A percentile compares a stretch with the other conserved stretches of the same genome.
Evolutionary conservation across 2,888 invertebrate genomes (phyloP).

Genomic region (Dasypolia templi): DNA sequence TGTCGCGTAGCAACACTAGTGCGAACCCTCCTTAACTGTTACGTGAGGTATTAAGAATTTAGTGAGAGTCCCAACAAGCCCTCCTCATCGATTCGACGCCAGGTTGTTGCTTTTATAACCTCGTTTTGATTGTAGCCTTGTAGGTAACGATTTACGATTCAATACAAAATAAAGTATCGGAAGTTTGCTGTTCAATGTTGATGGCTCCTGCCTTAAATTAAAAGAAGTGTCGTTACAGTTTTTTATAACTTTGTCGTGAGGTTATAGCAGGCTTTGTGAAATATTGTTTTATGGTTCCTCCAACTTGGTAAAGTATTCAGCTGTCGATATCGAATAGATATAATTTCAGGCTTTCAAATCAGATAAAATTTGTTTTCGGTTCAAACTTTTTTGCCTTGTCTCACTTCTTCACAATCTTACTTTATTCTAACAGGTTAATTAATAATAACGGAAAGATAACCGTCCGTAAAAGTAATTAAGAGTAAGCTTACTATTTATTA

Average conservation of each 20-base stretch:
- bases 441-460: no score
- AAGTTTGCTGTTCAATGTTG: constrained; percentile 59
- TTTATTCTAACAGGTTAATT: not conserved
- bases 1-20: constrained; percentile 67
- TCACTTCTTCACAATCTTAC: not conserved
- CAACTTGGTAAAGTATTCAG: constrained; percentile 9
- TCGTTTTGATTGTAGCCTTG: constrained; percentile 70
- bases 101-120: constrained; percentile 71
- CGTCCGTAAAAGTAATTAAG: not conserved
- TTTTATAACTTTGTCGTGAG: constrained; percentile 48
- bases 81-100: constrained; percentile 70
- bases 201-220: constrained; percentile 55
- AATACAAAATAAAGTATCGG: constrained; percentile 59
- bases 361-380: not conserved
- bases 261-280: constrained; percentile 22
- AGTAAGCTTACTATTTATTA: not conserved
- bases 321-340: not conserved
- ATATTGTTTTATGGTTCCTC: constrained; percentile 27
- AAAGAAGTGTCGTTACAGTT: constrained; percentile 50
- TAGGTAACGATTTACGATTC: constrained; percentile 61
- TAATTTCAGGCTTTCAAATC: not conserved
- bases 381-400: not conserved
- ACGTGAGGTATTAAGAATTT: constrained; percentile 91
- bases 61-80: constrained; percentile 78
- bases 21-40: constrained; percentile 86